These are phyloP conservation scores for Sussaba pulchella DNA, from an alignment of 2,888 invertebrate species.

Conservation along the genomic window DNA sequence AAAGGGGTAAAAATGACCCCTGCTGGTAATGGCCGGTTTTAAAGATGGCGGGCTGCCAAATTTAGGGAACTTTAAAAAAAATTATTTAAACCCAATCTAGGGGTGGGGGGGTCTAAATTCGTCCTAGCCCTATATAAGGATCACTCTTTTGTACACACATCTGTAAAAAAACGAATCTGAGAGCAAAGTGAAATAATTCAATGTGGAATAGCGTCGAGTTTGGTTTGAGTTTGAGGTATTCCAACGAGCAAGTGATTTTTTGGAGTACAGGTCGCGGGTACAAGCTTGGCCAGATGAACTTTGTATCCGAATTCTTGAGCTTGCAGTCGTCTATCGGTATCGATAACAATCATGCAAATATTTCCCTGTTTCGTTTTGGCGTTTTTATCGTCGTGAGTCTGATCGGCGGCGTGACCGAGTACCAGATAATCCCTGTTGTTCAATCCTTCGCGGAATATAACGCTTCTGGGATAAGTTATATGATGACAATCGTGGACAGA, in stretches of 20 bases:
- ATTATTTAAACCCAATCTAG: too few species aligned
- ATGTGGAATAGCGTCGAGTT: not conserved
- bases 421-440: constrained; percentile 89
- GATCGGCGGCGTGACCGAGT: constrained; percentile 96
- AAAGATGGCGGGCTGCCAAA: too few species aligned
- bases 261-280: constrained; percentile 94
- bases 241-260: constrained; percentile 96
- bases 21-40: too few species aligned
- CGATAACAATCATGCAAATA: constrained; percentile 94
- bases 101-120: too few species aligned
- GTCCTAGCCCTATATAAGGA: too few species aligned
- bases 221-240: constrained; percentile 76
- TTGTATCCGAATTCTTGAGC: constrained; percentile 92
- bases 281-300: constrained; percentile 91
- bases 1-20: too few species aligned
- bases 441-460: constrained; percentile 85
- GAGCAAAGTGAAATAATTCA: not conserved
- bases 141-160: too few species aligned
- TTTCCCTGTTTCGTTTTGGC: constrained; percentile 91
- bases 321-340: constrained; percentile 92
- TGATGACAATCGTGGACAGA: constrained; percentile 92
- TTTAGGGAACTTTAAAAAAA: too few species aligned
- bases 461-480: constrained; percentile 93
- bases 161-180: too few species aligned
- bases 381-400: constrained; percentile 92